Evolutionary conservation across 2,888 invertebrate genomes (phyloP), one percentile per base, ranked within the genome.

Genomic region (Acronicta aceris): DNA sequence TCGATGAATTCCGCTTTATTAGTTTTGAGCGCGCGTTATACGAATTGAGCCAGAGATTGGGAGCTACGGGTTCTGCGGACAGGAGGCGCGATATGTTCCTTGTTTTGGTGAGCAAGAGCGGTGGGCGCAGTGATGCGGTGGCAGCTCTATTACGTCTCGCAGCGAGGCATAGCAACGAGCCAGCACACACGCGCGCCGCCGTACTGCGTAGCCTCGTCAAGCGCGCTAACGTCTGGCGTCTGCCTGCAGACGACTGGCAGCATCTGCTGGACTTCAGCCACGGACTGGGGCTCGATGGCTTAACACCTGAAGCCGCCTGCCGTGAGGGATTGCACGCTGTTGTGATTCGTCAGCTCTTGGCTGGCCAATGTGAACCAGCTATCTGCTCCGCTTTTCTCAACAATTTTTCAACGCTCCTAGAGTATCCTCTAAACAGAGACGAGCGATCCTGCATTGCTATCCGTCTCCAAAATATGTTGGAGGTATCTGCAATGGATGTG

Each of bases 101-200:
- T 4, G 91, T 92, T 4, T 80, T 93, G 40, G 85, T 92, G 0
- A 92, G 91, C 65, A 93, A 92, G 63, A 88, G 81, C 27, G 91
- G 90, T 4, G 87, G 89, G 0, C 79, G 83, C 33, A 67, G 65
- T 3, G 84, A 85, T 2, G 78, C 82, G 40, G 71, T 91, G 2
- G 78, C 81, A 12, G 74, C 80, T 21, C 58, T 92, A 30, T 57
- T 92, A 41, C 74, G 81, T 38, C 72, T 91, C 2, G 75, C 85
- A n/a, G 65, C 74, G 17, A 78, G 73, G 30, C 85, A 89, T 52
- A 67, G 54, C 16, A 91, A 92, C 50, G 92, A 92, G 57, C 85
- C 91, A 0, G 74, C 74, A 0, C 85, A 88, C 46, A 67, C 89
- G 0, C 84, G 91, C n/a, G 90, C 91, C 6, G 81, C 91, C 1